Conservation (phyloP, 1,140 invertebrate genomes). For the Drosophila tristis region DNA sequence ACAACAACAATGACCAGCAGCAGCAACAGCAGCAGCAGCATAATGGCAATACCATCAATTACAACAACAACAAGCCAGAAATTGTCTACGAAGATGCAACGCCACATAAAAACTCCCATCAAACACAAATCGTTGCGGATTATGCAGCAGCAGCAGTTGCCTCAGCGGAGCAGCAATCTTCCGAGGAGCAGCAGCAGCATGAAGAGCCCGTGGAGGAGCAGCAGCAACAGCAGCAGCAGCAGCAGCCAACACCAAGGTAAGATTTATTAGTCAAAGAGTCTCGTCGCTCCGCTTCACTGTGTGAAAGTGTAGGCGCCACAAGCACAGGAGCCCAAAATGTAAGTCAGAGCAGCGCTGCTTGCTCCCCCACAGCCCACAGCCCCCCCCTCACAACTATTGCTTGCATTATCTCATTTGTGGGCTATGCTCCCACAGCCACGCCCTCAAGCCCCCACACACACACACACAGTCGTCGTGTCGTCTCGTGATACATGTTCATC, state of each 20-base stretch:
- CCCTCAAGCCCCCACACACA: slow-evolving; percentile 3
- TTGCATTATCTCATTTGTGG: slow-evolving; percentile 3
- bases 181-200: slow-evolving; percentile 29
- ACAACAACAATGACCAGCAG: slow-evolving; percentile 46
- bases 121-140: slow-evolving; percentile 74
- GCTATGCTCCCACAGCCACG: slow-evolving; percentile 54
- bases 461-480: not conserved
- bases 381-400: not conserved
- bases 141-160: slow-evolving; percentile 46
- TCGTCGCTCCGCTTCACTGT: no score
- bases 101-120: slow-evolving; percentile 73
- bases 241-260: slow-evolving; percentile 64
- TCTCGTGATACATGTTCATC: slow-evolving; percentile 15
- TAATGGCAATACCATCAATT: slow-evolving; percentile 73
- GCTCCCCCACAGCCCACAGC: slow-evolving; percentile 2
- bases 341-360: slow-evolving; percentile 21
- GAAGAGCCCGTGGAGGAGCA: slow-evolving; percentile 32
- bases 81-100: slow-evolving; percentile 51
- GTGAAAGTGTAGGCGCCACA: not conserved
- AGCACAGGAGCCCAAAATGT: not conserved
- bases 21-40: slow-evolving; percentile 63
- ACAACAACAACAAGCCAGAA: slow-evolving; percentile 69
- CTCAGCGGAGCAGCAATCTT: slow-evolving; percentile 43
- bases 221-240: slow-evolving; percentile 20
- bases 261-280: slow-evolving; percentile 17